These are phyloP conservation scores for Pomacea maculata DNA, from an alignment of 1,140 invertebrate genomes.

Conservation along the genomic window DNA sequence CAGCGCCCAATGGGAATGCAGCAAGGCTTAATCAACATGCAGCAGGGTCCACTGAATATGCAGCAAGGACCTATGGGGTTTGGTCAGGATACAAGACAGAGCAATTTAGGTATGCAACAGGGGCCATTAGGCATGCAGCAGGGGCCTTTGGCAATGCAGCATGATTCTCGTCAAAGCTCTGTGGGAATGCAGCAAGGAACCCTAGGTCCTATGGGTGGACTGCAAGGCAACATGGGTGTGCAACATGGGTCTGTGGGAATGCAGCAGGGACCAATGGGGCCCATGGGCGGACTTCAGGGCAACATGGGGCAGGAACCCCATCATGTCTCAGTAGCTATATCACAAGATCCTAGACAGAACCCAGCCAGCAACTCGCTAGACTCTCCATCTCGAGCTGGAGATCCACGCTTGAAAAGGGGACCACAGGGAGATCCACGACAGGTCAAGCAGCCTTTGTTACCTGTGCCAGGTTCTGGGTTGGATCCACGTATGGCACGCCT, in stretches of 20 bases:
- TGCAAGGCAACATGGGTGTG: not conserved
- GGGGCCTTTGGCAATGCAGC: not conserved
- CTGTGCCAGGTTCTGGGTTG: constrained; percentile 10
- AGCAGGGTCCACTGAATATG: constrained; percentile 7
- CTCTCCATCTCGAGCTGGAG: constrained; percentile 11
- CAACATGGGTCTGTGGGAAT: not conserved
- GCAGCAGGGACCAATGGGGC: not conserved
- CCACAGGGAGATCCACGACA: constrained; percentile 11
- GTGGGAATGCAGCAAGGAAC: not conserved
- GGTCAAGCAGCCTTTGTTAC: constrained; percentile 7
- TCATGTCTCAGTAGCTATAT: no score
- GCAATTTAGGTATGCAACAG: not conserved
- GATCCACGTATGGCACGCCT: constrained; percentile 32
- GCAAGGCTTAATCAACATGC: constrained; percentile 7
- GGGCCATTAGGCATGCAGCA: not conserved
- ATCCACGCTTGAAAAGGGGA: constrained; percentile 40
- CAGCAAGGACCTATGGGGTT: constrained; percentile 6
- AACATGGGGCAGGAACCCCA: not conserved
- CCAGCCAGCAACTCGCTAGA: not conserved
- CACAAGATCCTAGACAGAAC: not conserved
- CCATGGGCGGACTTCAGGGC: not conserved
- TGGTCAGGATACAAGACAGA: not conserved
- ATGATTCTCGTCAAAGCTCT: not conserved
- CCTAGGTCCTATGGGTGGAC: no score
- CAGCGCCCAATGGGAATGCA: not conserved